Evolutionary conservation across 2,888 invertebrate species (phyloP), one percentile per base, ranked within the genome.

Genomic region (Pachymerium ferrugineum): DNA sequence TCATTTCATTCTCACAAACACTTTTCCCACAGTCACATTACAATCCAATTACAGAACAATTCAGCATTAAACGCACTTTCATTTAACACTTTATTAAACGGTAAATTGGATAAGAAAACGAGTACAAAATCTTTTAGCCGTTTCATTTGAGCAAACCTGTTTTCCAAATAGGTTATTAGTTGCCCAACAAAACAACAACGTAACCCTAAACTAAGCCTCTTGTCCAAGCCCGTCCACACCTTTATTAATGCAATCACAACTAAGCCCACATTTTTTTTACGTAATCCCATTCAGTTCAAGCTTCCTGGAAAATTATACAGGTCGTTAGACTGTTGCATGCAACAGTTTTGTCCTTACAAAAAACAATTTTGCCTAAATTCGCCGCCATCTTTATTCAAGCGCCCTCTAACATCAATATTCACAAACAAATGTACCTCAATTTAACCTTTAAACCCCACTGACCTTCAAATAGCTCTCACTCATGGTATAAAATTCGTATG

Each of bases 241-340:
- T 22, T 47, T 47, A 47, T 47, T 47, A 47, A 47, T 22, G 5
- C 54, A 47, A 47, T 47, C 47, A 47, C 19, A 3, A 6, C 19
- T 10, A 19, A 19, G 19, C 16, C 16, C 47, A 5, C 5, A 19
- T 54, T 54, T 6, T 54, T 54, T 22, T 22, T 54, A 10, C 14
- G 1, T 16, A 3, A 54, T 22, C 6, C 47, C 54, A 54, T 25
- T 54, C 54, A 47, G 47, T 22, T 16, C 54, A 4, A 10, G 28
- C 54, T 54, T 54, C 47, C 54, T 1, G 22, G 54, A 25, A 54
- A 54, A 54, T 4, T 25, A n/a, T n/a, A 54, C 54, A 25, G 54
- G 54, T 54, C 54, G 54, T 54, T 54, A 54, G 25, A 54, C 54
- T 28, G 54, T 25, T 54, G 54, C 54, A 54, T 12, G 54, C 54